Conservation (phyloP, 2,888 invertebrate species). For the Aphidius colemani region DNA sequence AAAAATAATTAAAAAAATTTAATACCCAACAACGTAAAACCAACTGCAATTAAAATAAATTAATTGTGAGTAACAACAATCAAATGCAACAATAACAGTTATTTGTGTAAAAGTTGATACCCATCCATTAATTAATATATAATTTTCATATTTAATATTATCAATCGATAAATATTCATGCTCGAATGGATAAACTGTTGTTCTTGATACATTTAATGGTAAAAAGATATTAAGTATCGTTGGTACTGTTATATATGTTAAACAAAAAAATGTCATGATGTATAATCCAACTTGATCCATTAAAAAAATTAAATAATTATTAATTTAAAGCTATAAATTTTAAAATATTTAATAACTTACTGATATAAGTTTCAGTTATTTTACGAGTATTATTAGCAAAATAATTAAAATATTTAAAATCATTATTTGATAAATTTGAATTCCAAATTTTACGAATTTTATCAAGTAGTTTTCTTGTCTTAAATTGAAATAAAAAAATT, state of each 20-base stretch:
- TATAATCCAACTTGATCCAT: slow-evolving; percentile 18
- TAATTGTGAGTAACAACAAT: slow-evolving; percentile 16
- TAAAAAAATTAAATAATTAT: neutral
- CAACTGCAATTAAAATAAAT: slow-evolving; percentile 23
- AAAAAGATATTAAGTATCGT: slow-evolving; percentile 22
- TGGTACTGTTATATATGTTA: slow-evolving; percentile 17
- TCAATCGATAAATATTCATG: slow-evolving; percentile 25
- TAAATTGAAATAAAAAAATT: too few species aligned
- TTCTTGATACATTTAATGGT: slow-evolving; percentile 24
- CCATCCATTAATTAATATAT: slow-evolving; percentile 24
- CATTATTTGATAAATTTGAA: neutral
- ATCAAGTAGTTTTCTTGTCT: slow-evolving; percentile 10
- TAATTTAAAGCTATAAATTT: too few species aligned
- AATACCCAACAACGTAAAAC: slow-evolving; percentile 23
- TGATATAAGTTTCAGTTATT: slow-evolving; percentile 20
- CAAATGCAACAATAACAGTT: slow-evolving; percentile 26
- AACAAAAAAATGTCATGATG: slow-evolving; percentile 10
- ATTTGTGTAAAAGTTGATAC: slow-evolving; percentile 14
- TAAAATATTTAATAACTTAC: slow-evolving; percentile 5
- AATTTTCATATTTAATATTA: slow-evolving; percentile 9
- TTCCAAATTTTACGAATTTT: slow-evolving; percentile 13
- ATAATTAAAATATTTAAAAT: slow-evolving; percentile 6
- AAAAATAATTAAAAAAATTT: neutral
- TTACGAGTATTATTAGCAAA: slow-evolving; percentile 1
- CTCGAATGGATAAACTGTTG: slow-evolving; percentile 15